phyloP scores from a whole-genome alignment of 2,888 invertebrate genomes.

The Trachelus stipa region DNA sequence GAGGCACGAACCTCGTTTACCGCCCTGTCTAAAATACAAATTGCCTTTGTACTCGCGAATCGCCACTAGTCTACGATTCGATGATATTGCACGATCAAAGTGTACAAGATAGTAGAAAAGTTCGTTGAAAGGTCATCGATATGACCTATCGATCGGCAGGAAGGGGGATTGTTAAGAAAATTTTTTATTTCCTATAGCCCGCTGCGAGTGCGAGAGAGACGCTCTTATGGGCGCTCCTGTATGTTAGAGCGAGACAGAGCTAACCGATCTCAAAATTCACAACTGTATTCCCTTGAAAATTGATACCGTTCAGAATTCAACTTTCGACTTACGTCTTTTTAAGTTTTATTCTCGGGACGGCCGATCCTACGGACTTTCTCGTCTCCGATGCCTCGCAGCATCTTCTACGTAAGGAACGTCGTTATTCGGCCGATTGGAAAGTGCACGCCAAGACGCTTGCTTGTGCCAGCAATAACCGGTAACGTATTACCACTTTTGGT shows the following conservation, averaged over 20 bases:
- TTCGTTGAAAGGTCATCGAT: background rate
- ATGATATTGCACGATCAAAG: background rate
- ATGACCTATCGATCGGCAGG: background rate
- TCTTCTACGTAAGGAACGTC: background rate
- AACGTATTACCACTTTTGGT: conserved; percentile 61
- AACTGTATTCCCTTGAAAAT: background rate
- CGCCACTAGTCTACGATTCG: background rate
- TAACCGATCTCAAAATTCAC: background rate
- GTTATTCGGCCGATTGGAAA: background rate
- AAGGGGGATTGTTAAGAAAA: no score
- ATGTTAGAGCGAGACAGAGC: background rate
- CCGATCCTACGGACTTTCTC: background rate
- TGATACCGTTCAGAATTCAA: background rate
- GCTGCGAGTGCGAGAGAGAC: no score
- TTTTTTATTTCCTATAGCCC: no score
- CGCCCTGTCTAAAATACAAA: background rate
- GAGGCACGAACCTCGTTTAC: background rate
- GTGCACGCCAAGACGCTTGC: conserved; percentile 48
- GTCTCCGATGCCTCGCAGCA: background rate
- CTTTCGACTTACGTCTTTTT: background rate
- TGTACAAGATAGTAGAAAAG: background rate
- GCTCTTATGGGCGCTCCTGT: no score
- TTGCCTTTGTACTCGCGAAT: background rate
- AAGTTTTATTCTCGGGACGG: background rate
- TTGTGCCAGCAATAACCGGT: conserved; percentile 56